These are phyloP conservation scores for Callyntrura guangdongensis DNA, from an alignment of 2,888 invertebrate genomes.

Conservation along the genomic window DNA sequence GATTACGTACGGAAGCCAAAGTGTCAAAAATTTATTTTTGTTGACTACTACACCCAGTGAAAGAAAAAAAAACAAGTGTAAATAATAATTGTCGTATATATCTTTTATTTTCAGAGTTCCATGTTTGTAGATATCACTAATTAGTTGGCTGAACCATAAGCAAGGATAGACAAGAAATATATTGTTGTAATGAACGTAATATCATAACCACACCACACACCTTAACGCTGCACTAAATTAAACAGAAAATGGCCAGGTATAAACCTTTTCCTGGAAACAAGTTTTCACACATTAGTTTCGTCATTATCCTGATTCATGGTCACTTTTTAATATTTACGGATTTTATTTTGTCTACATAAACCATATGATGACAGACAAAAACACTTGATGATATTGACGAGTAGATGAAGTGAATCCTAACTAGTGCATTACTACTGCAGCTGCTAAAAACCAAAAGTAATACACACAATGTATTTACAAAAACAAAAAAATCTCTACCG, in stretches of 20 bases:
- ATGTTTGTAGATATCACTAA: too few species aligned
- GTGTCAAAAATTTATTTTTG: too few species aligned
- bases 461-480: not conserved
- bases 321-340: not conserved
- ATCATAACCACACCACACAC: not conserved
- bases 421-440: too few species aligned
- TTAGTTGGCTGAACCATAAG: too few species aligned
- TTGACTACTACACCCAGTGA: too few species aligned
- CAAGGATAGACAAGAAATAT: not conserved
- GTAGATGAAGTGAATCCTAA: too few species aligned
- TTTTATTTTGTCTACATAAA: slow-evolving; percentile 2
- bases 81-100: too few species aligned
- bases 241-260: not conserved
- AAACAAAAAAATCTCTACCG: too few species aligned
- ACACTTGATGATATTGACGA: not conserved
- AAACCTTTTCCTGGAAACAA: not conserved
- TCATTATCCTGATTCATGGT: not conserved
- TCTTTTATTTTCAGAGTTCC: too few species aligned
- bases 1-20: too few species aligned
- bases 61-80: too few species aligned
- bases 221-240: not conserved
- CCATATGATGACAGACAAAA: slow-evolving; percentile 28
- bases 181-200: not conserved
- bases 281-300: not conserved
- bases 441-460: too few species aligned